These are phyloP conservation scores for Nerophis ophidion DNA, from an alignment of 2,113 vertebrate genomes.

Conservation along the genomic window DNA sequence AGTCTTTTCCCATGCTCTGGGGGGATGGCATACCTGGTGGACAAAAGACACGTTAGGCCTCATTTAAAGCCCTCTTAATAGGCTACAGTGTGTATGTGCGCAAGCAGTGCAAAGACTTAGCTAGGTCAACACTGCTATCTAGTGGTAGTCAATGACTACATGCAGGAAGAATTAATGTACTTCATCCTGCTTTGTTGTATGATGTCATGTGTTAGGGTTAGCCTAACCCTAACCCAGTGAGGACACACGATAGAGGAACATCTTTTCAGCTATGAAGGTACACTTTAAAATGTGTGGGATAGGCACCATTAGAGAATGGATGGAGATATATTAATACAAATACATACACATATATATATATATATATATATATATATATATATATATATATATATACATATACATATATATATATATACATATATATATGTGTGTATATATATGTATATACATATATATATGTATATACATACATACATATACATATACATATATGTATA, in stretches of 20 bases:
- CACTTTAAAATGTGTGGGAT: constrained; percentile 33
- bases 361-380: no score
- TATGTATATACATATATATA: no score
- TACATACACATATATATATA: no score
- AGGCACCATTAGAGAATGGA: constrained; percentile 54
- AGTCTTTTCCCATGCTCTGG: constrained; percentile 93
- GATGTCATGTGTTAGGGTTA: no score
- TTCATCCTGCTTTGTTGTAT: constrained; percentile 9
- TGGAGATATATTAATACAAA: no score
- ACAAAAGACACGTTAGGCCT: constrained; percentile 27
- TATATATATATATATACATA: no score
- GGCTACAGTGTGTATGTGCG: no score
- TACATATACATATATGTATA: no score
- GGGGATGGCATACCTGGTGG: constrained; percentile 88
- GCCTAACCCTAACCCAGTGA: background rate
- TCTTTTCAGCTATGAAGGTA: constrained; percentile 35
- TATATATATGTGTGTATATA: no score
- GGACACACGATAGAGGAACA: background rate
- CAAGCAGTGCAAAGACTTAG: background rate
- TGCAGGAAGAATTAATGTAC: background rate
- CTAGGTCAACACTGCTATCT: constrained; percentile 58
- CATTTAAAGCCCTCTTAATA: no score
- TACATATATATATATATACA: no score
- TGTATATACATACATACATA: no score
- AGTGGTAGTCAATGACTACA: constrained; percentile 39